Evolutionary conservation across 2,888 invertebrate species (phyloP), one percentile per base, ranked within the genome.

Genomic region (Thymelicus sylvestris): DNA sequence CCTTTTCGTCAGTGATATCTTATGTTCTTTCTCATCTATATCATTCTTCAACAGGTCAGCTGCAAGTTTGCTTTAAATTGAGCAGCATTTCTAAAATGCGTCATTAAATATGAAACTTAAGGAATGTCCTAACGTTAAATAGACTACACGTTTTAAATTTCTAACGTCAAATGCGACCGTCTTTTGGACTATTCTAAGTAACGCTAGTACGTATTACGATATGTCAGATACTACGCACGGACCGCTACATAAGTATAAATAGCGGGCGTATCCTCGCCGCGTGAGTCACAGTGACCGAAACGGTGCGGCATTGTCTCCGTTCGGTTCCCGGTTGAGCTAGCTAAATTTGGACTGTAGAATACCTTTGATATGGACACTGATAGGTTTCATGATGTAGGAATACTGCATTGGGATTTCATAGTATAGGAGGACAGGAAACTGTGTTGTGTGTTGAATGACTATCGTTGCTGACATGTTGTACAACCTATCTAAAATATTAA

Each of bases 231-330:
- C 76, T 80, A 77, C 78, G 78, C 75, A 67, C 70, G 75, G 75
- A 76, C 64, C 31, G 65, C 67, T 24, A 69, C 67, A 39, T 52
- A 60, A 38, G 72, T 80, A 83, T 82, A 83, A 82, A 84, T 82
- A 84, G 80, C 77, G 73, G 69, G 72, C 68, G 68, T 67, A 72
- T 67, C 70, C 70, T 69, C 52, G 69, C 24, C 63, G 70, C 71
- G 74, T 83, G 83, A 84, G 73, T 84, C 83, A 84, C 75, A 57
- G 66, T 67, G 70, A 75, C 76, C 72, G 79, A 74, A 75, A 75
- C 77, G 76, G 74, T 75, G 76, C 77, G 57, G 62, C 44, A 81
- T 80, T 80, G 82, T 80, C 77, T 78, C 72, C 19, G 73, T 76
- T 78, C 79, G 77, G 74, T 67, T 78, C 78, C 77, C 75, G 79